Evolutionary conservation across 2,888 invertebrate species (phyloP), one percentile per base, ranked within the genome.

Genomic region (Andrena bucephala): DNA sequence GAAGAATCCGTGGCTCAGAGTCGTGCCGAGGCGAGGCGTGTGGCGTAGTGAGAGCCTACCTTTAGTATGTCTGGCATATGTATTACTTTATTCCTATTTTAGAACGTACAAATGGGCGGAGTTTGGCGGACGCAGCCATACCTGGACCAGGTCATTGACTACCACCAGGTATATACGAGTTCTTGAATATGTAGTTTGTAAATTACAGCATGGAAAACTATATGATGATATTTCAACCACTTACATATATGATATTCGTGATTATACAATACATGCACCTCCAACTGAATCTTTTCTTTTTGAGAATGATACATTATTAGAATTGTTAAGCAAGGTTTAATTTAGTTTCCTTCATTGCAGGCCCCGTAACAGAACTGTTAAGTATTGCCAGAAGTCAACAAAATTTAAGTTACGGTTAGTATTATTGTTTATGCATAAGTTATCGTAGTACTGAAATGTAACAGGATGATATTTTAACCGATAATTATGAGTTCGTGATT

Each of bases 181-280:
- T 42, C 5, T 42, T 42, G 16, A 42, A 42, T 42, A 42, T 5
- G 4, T 16, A 42, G 3, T 42, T 42, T 62, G 20, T 8, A 13
- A 52, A 60, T 29, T 50, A 8, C 33, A 54, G 60, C 36, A 27
- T 6, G 10, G 13, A 16, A 73, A 8, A 31, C 10, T 66, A 48
- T 33, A 59, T 77, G 83, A 83, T 83, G 83, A 83, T 7, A 77
- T 20, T 10, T 66, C 27, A 20, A 81, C 67, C 76, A 13, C 6
- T 50, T 52, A 7, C 60, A 79, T 52, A 7, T 57, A 84, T 86
- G 87, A 88, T 65, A 27, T 24, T 60, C 4, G 13, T 87, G 87
- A 87, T 87, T 87, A 73, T 62, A 68, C 48, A 13, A 20, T 54
- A 83, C 87, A 87, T 87, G 87, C 88, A 87, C 87, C 86, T 83